phyloP scores from a whole-genome alignment of 1,140 invertebrate species.

The Phortica variegata region DNA sequence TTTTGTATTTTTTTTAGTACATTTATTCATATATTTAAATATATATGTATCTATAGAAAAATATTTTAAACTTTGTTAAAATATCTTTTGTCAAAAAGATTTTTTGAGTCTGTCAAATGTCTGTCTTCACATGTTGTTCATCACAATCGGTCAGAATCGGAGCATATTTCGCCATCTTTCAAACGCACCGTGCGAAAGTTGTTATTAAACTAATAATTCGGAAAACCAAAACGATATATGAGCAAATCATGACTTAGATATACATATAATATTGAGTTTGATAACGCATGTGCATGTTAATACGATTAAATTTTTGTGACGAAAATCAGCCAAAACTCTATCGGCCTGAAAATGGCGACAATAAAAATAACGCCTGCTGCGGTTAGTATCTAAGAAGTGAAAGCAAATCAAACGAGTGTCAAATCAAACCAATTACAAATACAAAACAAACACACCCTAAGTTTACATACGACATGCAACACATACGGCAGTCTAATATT shows the following conservation, averaged over 20 bases:
- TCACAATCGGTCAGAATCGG: conserved; percentile 19
- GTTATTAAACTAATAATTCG: too few relatives aligned
- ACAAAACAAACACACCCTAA: not conserved
- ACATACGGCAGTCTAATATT: not conserved
- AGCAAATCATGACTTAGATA: too few relatives aligned
- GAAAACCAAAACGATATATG: too few relatives aligned
- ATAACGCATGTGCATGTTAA: not conserved
- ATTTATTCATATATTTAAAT: not conserved
- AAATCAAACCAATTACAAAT: not conserved
- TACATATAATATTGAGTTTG: too few relatives aligned
- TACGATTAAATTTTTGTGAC: not conserved
- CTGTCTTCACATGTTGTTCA: conserved; percentile 29
- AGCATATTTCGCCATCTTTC: conserved; percentile 6
- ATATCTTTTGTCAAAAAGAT: conserved; percentile 25
- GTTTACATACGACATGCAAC: not conserved
- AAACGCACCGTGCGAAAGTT: too few relatives aligned
- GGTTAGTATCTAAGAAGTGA: conserved; percentile 14
- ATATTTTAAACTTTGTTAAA: conserved; percentile 25
- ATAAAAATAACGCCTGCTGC: conserved; percentile 22
- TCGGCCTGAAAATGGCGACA: conserved; percentile 20
- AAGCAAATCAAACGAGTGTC: conserved; percentile 1
- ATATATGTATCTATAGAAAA: conserved; percentile 1
- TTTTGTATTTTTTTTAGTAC: not conserved
- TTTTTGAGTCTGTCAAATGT: conserved; percentile 16
- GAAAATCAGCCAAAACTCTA: not conserved